A percentile compares a stretch with the other conserved stretches of the same genome.
Evolutionary conservation across 2,113 vertebrate species (phyloP).

Genomic region (Hippocampus zosterae): DNA sequence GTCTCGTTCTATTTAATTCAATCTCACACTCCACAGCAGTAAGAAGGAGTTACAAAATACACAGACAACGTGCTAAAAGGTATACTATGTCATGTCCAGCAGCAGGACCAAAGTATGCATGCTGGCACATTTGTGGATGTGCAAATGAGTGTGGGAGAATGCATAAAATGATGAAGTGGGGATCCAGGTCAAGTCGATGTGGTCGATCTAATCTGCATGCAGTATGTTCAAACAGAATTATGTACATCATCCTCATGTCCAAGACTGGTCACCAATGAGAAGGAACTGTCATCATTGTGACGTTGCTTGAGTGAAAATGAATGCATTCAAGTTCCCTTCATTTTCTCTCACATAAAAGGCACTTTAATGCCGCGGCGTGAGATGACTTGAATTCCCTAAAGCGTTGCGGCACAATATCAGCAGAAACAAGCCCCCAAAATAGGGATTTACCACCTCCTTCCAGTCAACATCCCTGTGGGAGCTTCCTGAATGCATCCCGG

Average conservation of each 20-base stretch:
- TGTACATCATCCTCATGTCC: background rate
- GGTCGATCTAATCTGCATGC: background rate
- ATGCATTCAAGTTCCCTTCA: constrained; percentile 19
- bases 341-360: constrained; percentile 14
- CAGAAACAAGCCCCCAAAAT: constrained; percentile 46
- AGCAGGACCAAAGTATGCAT: no score
- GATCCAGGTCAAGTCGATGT: background rate
- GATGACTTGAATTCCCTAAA: constrained; percentile 45
- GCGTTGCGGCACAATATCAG: constrained; percentile 55
- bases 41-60: background rate
- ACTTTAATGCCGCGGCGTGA: constrained; percentile 18
- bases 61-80: background rate
- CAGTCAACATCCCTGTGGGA: constrained; percentile 57
- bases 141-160: background rate
- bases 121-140: background rate
- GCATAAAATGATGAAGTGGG: background rate
- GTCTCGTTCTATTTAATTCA: background rate
- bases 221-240: background rate
- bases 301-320: constrained; percentile 17
- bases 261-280: no score
- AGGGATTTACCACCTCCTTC: constrained; percentile 56
- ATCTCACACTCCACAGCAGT: background rate
- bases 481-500: constrained; percentile 62
- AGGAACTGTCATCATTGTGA: constrained; percentile 7
- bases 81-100: background rate